Evolutionary conservation across 2,113 vertebrate genomes (phyloP).

Genomic region (western clawed frog (Xenopus tropicalis)): DNA sequence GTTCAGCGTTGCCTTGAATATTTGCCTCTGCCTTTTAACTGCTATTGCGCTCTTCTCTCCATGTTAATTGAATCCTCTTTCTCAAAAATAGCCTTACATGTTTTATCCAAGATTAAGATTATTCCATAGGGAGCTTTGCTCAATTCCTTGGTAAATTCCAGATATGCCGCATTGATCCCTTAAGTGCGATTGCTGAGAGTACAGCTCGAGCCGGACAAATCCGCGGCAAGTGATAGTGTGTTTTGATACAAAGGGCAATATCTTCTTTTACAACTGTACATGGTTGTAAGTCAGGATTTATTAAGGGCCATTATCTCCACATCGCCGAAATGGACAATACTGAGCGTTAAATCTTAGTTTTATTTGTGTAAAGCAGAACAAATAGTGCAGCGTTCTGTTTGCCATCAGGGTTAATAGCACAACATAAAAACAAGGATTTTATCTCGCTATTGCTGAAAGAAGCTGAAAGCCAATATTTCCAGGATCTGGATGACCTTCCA

Average conservation of each 20-base stretch:
- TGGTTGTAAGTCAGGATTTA: too few relatives aligned
- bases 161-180: slow-evolving; percentile 36
- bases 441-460: too few relatives aligned
- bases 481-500: too few relatives aligned
- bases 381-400: too few relatives aligned
- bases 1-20: background rate
- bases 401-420: too few relatives aligned
- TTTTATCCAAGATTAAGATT: background rate
- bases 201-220: background rate
- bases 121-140: slow-evolving; percentile 24
- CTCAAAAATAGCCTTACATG: slow-evolving; percentile 5
- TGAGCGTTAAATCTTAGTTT: too few relatives aligned
- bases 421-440: too few relatives aligned
- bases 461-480: too few relatives aligned
- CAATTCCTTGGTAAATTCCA: slow-evolving; percentile 35
- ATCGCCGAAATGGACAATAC: too few relatives aligned
- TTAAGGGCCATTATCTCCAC: too few relatives aligned
- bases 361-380: too few relatives aligned
- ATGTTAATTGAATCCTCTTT: slow-evolving; percentile 2
- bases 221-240: too few relatives aligned
- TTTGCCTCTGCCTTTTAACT: background rate
- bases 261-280: background rate
- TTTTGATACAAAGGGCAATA: background rate
- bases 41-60: background rate
- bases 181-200: slow-evolving; percentile 22